Conservation (phyloP, 2,888 invertebrate genomes). For the Listrodromus nycthemerus region DNA sequence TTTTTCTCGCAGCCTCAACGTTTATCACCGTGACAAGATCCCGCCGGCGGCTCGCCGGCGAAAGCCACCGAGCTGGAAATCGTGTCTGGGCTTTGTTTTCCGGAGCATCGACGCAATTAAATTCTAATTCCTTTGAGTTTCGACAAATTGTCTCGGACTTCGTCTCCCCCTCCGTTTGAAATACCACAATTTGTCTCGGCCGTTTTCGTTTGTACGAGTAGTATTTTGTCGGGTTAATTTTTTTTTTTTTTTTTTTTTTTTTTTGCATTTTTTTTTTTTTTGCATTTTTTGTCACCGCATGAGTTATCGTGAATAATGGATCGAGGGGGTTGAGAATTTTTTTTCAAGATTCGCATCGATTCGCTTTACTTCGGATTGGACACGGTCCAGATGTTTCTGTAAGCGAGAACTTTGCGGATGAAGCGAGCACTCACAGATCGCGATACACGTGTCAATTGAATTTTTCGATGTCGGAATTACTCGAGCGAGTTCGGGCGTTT, state of each 20-base stretch:
- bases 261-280: not conserved
- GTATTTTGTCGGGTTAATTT: not conserved
- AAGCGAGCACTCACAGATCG: constrained; percentile 2
- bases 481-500: not conserved
- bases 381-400: constrained; percentile 7
- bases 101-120: constrained; percentile 35
- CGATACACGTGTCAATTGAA: constrained; percentile 11
- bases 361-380: constrained; percentile 6
- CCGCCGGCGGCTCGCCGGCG: constrained; percentile 11
- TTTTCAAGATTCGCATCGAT: not conserved
- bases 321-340: constrained; percentile 1
- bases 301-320: not conserved
- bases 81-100: constrained; percentile 19
- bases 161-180: not conserved
- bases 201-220: too few relatives aligned
- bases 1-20: constrained; percentile 54
- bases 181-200: not conserved
- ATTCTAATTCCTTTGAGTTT: constrained; percentile 16
- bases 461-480: constrained; percentile 20
- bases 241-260: not conserved
- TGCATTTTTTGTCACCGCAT: not conserved
- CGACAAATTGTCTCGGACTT: not conserved
- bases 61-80: constrained; percentile 35
- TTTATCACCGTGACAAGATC: constrained; percentile 59
- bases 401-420: not conserved